Conservation (phyloP, 2,797 vertebrate genomes). For the Sebastes minor region DNA sequence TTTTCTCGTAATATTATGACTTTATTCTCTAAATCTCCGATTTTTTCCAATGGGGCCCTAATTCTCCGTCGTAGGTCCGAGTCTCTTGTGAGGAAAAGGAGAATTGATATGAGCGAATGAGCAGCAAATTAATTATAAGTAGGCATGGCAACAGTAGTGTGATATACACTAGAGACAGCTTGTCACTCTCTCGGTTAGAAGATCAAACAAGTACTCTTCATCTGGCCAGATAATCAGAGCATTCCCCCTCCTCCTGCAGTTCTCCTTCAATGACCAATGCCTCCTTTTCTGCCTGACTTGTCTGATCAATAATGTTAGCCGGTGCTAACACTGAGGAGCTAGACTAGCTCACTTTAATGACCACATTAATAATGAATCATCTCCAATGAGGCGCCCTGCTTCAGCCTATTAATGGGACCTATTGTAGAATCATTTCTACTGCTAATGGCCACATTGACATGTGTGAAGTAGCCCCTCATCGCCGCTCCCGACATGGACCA, state of each 20-base stretch:
- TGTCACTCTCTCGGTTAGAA: conserved; percentile 61
- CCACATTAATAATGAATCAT: conserved; percentile 77
- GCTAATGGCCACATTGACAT: conserved; percentile 52
- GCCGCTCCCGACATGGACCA: conserved; percentile 12
- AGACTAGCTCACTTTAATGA: conserved; percentile 67
- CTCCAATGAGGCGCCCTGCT: conserved; percentile 48
- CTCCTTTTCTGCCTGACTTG: conserved; percentile 42
- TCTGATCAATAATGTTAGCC: conserved; percentile 69
- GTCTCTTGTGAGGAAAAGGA: conserved; percentile 43
- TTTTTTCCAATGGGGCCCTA: no score
- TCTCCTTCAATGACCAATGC: conserved; percentile 51
- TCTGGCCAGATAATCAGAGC: conserved; percentile 58
- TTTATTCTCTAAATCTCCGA: no score
- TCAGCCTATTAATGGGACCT: conserved; percentile 65
- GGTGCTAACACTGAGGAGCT: conserved; percentile 34
- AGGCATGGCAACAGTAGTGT: conserved; percentile 27
- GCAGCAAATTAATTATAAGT: conserved; percentile 77
- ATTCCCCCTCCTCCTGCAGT: conserved; percentile 36
- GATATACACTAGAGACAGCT: conserved; percentile 66
- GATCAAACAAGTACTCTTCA: conserved; percentile 62
- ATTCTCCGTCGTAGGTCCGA: not conserved
- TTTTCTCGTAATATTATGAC: no score
- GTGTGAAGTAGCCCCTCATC: conserved; percentile 46
- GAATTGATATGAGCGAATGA: conserved; percentile 76
- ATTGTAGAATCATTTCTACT: conserved; percentile 51